Base-by-base conservation (phyloP, 1,140 invertebrate species). In the Eupeodes corollae region DNA sequence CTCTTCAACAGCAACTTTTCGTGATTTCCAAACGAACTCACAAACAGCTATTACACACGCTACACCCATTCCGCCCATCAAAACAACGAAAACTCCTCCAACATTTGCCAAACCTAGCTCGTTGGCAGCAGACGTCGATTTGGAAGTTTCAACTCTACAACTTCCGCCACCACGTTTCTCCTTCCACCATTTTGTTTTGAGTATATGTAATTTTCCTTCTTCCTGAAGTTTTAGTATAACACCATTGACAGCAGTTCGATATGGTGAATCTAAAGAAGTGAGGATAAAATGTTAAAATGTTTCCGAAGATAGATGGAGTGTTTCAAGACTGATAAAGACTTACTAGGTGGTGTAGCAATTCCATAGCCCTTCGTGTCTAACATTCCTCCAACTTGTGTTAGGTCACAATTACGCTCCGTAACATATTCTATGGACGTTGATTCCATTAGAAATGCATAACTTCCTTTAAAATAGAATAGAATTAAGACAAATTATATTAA, bases 181-280 rank as follows among this genome's bases (percentile, higher is more conserved):
- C 69, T 92, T 92, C 91, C 91, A 95, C 92, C 91, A 97, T 67
- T 88, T 84, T 14, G 88, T 90, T 75, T 95, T 95, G 53, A 96
- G 73, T 58, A 88, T 83, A 61, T 93, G 86, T 39, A 97, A 70
- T 70, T 86, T 88, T 37, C 90, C 91, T 68, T 89, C 85, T 73
- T 97, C 92, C 72, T 95, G 91, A 10, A 97, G 71, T 71, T 90
- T 88, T 16, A 96, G 71, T 53, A 97, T 88, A 26, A 90, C 86
- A 37, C 84, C 84, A 63, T 84, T 90, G 56, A 91, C 88, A 41
- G 85, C 84, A 16, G 84, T 88, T 57, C 85, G 75, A 68, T 88
- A 91, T 33, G 86, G 86, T 3, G 87, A 90, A 73, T 88, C 87
- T 90, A 68, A 46, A 74, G 69, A 56, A 34, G 41, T 30, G 10